Evolutionary conservation across 2,113 vertebrate genomes (phyloP), one percentile per base, ranked within the genome.

Genomic region (Hypanus sabinus): DNA sequence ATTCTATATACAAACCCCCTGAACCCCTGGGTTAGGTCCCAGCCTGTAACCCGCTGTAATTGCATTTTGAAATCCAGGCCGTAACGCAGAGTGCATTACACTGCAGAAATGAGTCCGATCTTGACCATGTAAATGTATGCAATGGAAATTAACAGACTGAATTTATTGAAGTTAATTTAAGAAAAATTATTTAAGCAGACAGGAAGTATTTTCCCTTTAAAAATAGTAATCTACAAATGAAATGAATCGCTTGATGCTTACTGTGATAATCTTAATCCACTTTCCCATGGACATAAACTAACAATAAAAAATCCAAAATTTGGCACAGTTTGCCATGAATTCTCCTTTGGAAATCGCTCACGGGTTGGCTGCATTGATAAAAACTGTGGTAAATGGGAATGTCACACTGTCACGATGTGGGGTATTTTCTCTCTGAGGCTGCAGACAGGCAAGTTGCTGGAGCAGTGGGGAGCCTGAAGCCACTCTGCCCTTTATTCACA

Each of bases 381-480:
- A 85, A 55, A 87, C 60, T 91, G 87, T 65, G 87, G 62, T 36
- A 70, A 91, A 91, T 68, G 87, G 87, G 36, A 91, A 91, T 91
- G 60, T 91, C 87, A 91, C 62, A 90, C 85, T 65, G 11, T 90
- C 85, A 24, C 85, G 65, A 65, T 90, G 65, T 90, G 85, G 85
- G 85, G 85, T 62, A 18, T 57, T 88, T 46, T 12, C 38, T 62
- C 62, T 3, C n/a, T 90, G 60, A 68, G 87, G 8, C 65, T 70
- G 87, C 10, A 18, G 33, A 16, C 60, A 91, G 33, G n/a, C 60
- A 91, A 10, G 30, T 70, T 70, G 22, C 87, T 68, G 62, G 87
- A 33, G n/a, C 24, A 5, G 7, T 9, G 30, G 24, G 46, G 55
- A 30, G 33, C 8, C 36, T 91, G 62, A 91, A 33, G 10, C 62